A percentile compares a stretch with the other conserved stretches of the same genome.
These are phyloP conservation scores for Colletes latitarsis DNA, from an alignment of 1,140 invertebrate genomes.

Conservation along the genomic window DNA sequence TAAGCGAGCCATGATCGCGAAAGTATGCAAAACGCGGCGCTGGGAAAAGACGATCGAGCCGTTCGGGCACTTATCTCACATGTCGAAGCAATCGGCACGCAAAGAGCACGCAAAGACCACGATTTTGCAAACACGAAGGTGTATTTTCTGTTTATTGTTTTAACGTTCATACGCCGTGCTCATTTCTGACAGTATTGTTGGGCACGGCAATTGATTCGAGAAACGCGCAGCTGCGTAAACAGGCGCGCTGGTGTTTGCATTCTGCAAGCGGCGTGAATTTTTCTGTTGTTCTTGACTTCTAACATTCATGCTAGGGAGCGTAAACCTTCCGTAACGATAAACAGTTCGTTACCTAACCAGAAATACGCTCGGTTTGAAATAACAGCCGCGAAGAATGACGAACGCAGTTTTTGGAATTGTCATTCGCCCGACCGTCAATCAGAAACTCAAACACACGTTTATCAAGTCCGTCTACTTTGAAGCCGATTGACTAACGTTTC, in stretches of 20 bases:
- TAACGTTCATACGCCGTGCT: background rate
- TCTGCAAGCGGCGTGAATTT: background rate
- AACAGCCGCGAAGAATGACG: background rate
- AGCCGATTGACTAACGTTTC: too few species aligned
- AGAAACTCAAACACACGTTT: too few species aligned
- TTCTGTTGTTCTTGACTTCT: background rate
- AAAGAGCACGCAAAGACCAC: background rate
- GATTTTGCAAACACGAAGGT: background rate
- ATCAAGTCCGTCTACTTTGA: too few species aligned
- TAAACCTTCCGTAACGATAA: slow-evolving; percentile 10
- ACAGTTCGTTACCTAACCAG: slow-evolving; percentile 14
- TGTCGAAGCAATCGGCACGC: background rate
- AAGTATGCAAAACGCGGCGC: too few species aligned
- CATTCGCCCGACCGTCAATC: too few species aligned
- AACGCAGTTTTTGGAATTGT: background rate
- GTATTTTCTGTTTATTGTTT: background rate
- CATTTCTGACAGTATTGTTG: background rate
- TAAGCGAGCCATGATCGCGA: too few species aligned
- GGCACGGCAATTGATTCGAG: background rate
- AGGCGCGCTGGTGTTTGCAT: background rate
- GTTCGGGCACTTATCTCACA: too few species aligned
- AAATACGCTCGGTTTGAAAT: background rate
- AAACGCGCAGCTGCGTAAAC: background rate
- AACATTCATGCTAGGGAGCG: background rate
- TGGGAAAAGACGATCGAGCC: too few species aligned